Evolutionary conservation across 1,140 invertebrate genomes (phyloP), one percentile per base, ranked within the genome.

Genomic region (Pachyrhynchus sulphureomaculatus): DNA sequence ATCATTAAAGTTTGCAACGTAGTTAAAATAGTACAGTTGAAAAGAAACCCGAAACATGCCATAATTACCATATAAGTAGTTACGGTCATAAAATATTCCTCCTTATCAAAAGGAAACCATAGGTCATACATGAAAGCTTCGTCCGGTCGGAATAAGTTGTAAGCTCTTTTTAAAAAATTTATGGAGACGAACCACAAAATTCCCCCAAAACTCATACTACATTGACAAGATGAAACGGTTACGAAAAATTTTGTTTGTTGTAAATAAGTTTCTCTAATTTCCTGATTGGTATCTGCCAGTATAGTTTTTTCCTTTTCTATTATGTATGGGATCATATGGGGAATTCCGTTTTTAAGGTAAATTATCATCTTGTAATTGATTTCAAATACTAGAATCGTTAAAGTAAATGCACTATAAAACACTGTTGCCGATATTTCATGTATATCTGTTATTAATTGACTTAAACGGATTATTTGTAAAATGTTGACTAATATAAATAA

Each of bases 281-380:
- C 26, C 8, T 15, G 12, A 33, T 49, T 13, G 15, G 9, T 10
- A 33, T 6, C 23, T 2, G 32, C 33, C 2, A 49, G 17, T 6
- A 33, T 5, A 15, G 2, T 13, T 32, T 32, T 10, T 33, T 49
- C 47, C 6, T 21, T 6, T 15, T 49, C 29, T 12, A 49, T 29
- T 33, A 49, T 29, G 9, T 4, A 13, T 9, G 24, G 6, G 18
- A 49, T 33, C 37, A 54, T 26, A 26, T 54, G 13, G 2, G 51
- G 23, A 41, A 54, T 54, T 24, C 24, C n/a, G 18, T 42, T 54
- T 29, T 54, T 54, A 3, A 54, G 10, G 33, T 41, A 54, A 41
- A 54, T 42, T 8, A 54, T 8, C 13, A 54, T 37, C 29, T 54
- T 54, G 15, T 54, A 54, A 29, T 33, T 54, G 15, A 54, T 54